phyloP scores from a whole-genome alignment of 2,113 vertebrate species.

The Hiodon tergisus region DNA sequence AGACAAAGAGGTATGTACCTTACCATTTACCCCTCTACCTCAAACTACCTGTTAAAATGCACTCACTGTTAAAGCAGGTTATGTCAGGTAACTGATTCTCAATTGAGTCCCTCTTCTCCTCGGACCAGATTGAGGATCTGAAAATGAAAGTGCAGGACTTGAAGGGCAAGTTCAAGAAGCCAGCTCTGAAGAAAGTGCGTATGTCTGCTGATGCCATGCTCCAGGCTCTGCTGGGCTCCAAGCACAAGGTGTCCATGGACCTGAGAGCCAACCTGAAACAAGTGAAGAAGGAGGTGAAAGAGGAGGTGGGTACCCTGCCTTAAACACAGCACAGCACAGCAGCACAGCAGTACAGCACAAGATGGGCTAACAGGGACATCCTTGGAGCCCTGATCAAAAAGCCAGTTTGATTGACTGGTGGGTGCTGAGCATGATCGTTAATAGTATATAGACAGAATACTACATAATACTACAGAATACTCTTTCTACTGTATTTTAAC shows the following conservation, averaged over 20 bases:
- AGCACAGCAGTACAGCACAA: too few relatives aligned
- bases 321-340: too few relatives aligned
- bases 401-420: too few relatives aligned
- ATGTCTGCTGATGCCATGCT: slow-evolving; percentile 26
- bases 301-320: slow-evolving; percentile 13
- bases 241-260: slow-evolving; percentile 23
- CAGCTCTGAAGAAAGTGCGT: slow-evolving; percentile 20
- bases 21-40: too few relatives aligned
- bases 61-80: background rate
- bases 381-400: too few relatives aligned
- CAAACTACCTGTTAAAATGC: background rate
- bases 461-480: too few relatives aligned
- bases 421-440: too few relatives aligned
- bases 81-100: background rate
- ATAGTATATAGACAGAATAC: too few relatives aligned
- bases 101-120: background rate
- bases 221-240: slow-evolving; percentile 27
- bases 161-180: slow-evolving; percentile 24
- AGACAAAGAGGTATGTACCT: slow-evolving; percentile 73
- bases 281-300: slow-evolving; percentile 25
- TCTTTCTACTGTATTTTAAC: too few relatives aligned
- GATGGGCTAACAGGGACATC: too few relatives aligned
- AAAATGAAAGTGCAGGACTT: slow-evolving; percentile 17
- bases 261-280: slow-evolving; percentile 24
- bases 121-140: slow-evolving; percentile 12